Evolutionary conservation across 1,140 invertebrate species (phyloP), one percentile per base, ranked within the genome.

Genomic region (Lucilia sericata): DNA sequence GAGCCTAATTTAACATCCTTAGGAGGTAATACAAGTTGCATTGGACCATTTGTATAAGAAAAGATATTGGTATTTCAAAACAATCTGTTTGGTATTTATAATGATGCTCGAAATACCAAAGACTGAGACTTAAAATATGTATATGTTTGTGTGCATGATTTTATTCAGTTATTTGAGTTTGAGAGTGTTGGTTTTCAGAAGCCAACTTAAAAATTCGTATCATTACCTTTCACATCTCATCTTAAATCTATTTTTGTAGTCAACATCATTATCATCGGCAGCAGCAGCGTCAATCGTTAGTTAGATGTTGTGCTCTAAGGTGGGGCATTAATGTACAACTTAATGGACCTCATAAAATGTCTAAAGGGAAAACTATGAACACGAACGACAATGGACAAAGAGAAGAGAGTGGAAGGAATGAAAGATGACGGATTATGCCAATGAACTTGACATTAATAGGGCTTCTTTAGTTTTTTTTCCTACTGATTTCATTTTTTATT

Each of bases 401-500:
- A 60, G 17, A 60, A 60, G 51, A 60, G 17, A 60, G 17, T 17
- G 51, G n/a, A 60, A 60, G 17, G 17, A 60, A 60, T 42, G 83
- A 47, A 76, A 51, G 84, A 78, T 86, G 83, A 87, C 85, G 84
- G 84, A 86, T 87, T 88, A 87, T 88, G 87, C 85, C 87, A 90
- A 88, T 88, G 87, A 88, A 90, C 88, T 88, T 90, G 88, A 88
- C 88, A 88, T 87, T 90, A 86, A 88, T 90, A 88, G 85, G 88
- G 88, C 83, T 89, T 90, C 88, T 78, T 60, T 12, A 49, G 21
- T 21, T 70, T 19, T 5, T 70, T n/a, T 70, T 14, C n/a, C n/a
- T 51, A 3, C 76, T 78, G 75, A 42, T 78, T 42, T 30, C 25
- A 30, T 30, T 30, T 30, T 80, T 30, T 70, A 10, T 70, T 17